A percentile compares a stretch with the other conserved stretches of the same genome.
phyloP scores from a whole-genome alignment of 2,113 vertebrate genomes.

The Chroicocephalus ridibundus region DNA sequence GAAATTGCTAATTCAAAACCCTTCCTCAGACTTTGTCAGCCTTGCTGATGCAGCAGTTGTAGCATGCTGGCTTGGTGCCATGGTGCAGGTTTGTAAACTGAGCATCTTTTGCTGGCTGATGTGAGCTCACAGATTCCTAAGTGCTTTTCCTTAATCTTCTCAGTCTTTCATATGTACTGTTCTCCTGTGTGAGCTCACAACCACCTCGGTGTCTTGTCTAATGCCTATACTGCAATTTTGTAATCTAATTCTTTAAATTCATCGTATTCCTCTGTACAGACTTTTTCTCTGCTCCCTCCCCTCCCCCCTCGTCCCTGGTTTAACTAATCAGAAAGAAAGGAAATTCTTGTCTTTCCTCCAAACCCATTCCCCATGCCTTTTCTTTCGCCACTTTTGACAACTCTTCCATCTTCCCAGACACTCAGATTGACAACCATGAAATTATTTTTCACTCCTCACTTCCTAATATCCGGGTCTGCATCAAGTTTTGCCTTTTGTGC shows the following conservation, averaged over 20 bases:
- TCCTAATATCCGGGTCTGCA: not conserved
- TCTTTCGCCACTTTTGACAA: not conserved
- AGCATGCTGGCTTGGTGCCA: not conserved
- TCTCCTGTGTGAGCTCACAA: not conserved
- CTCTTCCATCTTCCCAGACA: constrained; percentile 6
- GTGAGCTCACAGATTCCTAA: not conserved
- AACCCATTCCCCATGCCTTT: not conserved
- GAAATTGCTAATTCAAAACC: not conserved
- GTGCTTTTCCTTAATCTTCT: not conserved
- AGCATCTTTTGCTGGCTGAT: not conserved
- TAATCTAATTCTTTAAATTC: not conserved
- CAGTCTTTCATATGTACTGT: accelerated
- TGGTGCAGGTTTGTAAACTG: not conserved
- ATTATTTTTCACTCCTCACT: constrained; percentile 49
- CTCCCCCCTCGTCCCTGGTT: accelerated
- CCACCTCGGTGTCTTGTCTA: not conserved
- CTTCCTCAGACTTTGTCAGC: constrained; percentile 5
- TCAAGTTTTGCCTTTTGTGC: not conserved
- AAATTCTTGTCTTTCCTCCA: constrained; percentile 34
- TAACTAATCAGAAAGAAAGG: not conserved
- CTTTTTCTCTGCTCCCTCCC: not conserved
- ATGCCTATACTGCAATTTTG: not conserved
- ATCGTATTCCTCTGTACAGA: not conserved
- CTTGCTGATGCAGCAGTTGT: constrained; percentile 8
- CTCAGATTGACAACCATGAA: constrained; percentile 1